Base-by-base conservation (phyloP, 2,888 invertebrate genomes). In the Cantharis flavilabris region DNA sequence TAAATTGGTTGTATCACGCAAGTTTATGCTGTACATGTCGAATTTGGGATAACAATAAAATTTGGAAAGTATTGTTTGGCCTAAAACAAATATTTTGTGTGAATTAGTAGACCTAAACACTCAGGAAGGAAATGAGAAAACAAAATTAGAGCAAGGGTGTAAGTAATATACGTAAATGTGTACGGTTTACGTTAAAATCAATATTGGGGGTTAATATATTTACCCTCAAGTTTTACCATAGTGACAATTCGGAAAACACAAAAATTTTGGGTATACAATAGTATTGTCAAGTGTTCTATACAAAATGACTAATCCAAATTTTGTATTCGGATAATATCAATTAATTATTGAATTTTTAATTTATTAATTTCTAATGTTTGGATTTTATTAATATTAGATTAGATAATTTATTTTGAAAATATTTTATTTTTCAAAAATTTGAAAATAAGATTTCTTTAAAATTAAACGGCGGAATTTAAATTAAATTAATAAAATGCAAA, bases 61-160 rank as follows among this genome's bases (percentile, higher is more conserved):
- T n/a, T 4, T 7, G n/a, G 13, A 49, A 49, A 5, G 33, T 33
- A 5, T 33, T 33, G 49, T 49, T 2, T n/a, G 4, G n/a, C n/a
- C 5, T 2, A 7, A n/a, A 49, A 49, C 49, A 49, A 49, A 49
- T 49, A 49, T 49, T 49, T 49, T 49, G n/a, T n/a, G 7, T n/a
- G 49, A n/a, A 49, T 49, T 49, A n/a, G n/a, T n/a, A 49, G 9
- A 49, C 49, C n/a, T 49, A n/a, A 49, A n/a, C 49, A 49, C 49
- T 49, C 49, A 3, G n/a, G n/a, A 49, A 49, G 49, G 23, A 67
- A 67, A 67, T 11, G 65, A 18, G 65, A 67, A 67, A 67, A 67
- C 65, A 67, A 67, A 67, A 67, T 67, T 67, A 67, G 65, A 67
- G 26, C 65, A 23, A 23, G 65, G 65, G 65, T 67, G 65, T 67